phyloP scores from a whole-genome alignment of 2,113 vertebrate genomes.

The Tetrax tetrax region DNA sequence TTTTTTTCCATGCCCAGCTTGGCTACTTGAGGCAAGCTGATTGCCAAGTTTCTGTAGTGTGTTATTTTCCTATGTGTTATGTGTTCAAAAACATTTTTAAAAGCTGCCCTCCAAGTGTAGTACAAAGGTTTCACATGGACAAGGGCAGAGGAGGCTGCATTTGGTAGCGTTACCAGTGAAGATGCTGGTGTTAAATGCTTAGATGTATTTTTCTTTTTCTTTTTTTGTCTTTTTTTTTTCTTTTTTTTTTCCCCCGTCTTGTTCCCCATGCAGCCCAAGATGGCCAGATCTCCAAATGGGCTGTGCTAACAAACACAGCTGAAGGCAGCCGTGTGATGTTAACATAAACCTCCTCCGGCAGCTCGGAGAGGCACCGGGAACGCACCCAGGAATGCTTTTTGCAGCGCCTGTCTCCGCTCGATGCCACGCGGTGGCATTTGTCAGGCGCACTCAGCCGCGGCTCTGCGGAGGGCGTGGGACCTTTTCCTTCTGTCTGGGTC shows the following conservation, averaged over 20 bases:
- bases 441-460: background rate
- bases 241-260: accelerated
- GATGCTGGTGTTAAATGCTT: background rate
- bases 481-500: background rate
- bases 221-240: too few species aligned
- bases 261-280: background rate
- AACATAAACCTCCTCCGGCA: background rate
- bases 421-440: background rate
- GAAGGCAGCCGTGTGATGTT: background rate
- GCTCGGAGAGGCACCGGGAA: conserved; percentile 1
- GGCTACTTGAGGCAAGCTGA: background rate
- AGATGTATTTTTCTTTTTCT: background rate
- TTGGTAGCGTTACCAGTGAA: accelerated
- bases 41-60: background rate
- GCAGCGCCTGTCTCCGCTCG: background rate
- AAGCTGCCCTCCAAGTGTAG: background rate
- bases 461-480: background rate
- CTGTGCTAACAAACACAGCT: background rate
- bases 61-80: conserved; percentile 9
- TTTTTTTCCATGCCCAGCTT: conserved; percentile 41
- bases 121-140: background rate
- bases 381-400: background rate
- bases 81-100: background rate
- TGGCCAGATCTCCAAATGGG: background rate
- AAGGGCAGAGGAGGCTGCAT: background rate